Evolutionary conservation across 2,888 invertebrate genomes (phyloP).

Genomic region (Melipona bicolor): DNA sequence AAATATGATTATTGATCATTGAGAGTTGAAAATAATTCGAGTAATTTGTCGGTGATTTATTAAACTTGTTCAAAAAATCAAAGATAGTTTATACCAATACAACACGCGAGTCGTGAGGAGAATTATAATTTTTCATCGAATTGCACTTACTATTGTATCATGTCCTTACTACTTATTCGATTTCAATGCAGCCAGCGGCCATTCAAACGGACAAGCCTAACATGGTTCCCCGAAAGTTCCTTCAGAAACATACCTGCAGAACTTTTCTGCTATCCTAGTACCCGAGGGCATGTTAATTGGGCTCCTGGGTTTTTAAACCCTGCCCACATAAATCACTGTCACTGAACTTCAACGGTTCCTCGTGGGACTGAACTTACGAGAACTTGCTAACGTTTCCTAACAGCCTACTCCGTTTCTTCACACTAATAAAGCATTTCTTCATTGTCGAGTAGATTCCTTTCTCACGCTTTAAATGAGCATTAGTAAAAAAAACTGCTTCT

Average conservation of each 20-base stretch:
- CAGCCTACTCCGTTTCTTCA: slow-evolving; percentile 29
- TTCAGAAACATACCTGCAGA: slow-evolving; percentile 45
- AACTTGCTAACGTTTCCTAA: slow-evolving; percentile 33
- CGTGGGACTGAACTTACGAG: too few species aligned
- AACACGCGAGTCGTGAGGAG: not conserved
- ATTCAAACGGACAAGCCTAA: not conserved
- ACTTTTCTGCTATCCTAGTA: slow-evolving; percentile 54
- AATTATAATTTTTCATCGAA: not conserved
- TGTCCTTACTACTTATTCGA: not conserved
- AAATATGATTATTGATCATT: not conserved
- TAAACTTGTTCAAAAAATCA: not conserved
- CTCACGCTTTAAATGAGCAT: too few species aligned
- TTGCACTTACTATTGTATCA: too few species aligned
- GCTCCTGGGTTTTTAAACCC: slow-evolving; percentile 25
- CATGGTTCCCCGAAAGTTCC: slow-evolving; percentile 35
- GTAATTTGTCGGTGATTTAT: not conserved
- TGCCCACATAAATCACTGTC: slow-evolving; percentile 30
- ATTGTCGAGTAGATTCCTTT: not conserved
- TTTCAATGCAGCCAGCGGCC: not conserved
- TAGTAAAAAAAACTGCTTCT: not conserved
- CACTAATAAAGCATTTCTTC: slow-evolving; percentile 27
- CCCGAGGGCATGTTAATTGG: slow-evolving; percentile 51
- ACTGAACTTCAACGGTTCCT: slow-evolving; percentile 22
- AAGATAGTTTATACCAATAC: not conserved
- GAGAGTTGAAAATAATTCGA: not conserved